These are phyloP conservation scores for Urocyon cinereoargenteus DNA, from an alignment of 2,797 vertebrate species.

Conservation along the genomic window DNA sequence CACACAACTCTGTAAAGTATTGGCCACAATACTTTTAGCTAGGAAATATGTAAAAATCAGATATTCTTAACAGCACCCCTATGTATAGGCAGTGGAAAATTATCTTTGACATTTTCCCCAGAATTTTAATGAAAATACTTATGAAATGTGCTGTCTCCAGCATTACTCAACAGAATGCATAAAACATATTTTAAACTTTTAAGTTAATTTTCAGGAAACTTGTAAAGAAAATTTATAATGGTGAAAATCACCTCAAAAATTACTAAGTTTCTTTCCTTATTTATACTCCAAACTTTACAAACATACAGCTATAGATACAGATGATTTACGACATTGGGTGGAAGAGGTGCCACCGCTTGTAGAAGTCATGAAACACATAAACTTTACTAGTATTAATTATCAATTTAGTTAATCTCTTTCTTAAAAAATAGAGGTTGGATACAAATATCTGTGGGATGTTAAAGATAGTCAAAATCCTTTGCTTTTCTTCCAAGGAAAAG, in stretches of 20 bases:
- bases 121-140: conserved; percentile 62
- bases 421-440: conserved; percentile 14
- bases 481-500: not conserved
- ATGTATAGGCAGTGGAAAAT: not conserved
- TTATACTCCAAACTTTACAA: not conserved
- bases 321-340: not conserved
- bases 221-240: not conserved
- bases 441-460: conserved; percentile 16
- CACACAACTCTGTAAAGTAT: not conserved
- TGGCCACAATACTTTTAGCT: not conserved
- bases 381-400: not conserved
- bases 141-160: not conserved
- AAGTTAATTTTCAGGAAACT: conserved; percentile 15
- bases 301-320: not conserved
- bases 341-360: not conserved
- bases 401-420: conserved; percentile 15
- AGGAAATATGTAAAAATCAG: conserved; percentile 28
- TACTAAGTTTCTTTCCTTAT: not conserved
- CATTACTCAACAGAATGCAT: not conserved
- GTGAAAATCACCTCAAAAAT: not conserved
- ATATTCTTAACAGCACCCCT: not conserved
- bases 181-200: conserved; percentile 28
- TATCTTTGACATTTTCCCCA: conserved; percentile 20
- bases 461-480: not conserved
- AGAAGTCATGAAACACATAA: conserved; percentile 9